phyloP scores from a whole-genome alignment of 2,888 invertebrate species.

The Thymelicus lineola region DNA sequence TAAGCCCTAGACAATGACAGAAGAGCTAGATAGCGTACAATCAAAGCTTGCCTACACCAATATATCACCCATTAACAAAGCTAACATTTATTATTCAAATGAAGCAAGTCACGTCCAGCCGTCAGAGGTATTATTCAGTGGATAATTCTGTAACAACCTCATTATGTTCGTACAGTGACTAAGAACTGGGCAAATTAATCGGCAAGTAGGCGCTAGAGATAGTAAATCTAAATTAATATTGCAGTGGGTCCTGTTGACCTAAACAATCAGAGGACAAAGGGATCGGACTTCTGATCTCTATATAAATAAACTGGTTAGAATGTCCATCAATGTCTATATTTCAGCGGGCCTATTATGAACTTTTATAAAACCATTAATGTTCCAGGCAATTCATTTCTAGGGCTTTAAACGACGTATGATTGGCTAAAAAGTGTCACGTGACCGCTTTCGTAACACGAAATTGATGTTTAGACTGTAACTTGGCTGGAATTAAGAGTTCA shows the following conservation, averaged over 20 bases:
- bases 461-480: too few relatives aligned
- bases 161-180: slow-evolving; percentile 51
- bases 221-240: slow-evolving; percentile 76
- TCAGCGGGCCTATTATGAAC: too few relatives aligned
- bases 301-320: neutral
- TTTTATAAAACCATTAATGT: too few relatives aligned
- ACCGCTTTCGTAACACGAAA: too few relatives aligned
- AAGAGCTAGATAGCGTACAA: slow-evolving; percentile 26
- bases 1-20: slow-evolving; percentile 14
- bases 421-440: too few relatives aligned
- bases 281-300: slow-evolving; percentile 51
- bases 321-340: too few relatives aligned
- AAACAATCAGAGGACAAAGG: slow-evolving; percentile 70
- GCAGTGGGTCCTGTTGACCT: slow-evolving; percentile 72
- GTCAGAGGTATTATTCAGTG: slow-evolving; percentile 50
- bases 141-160: slow-evolving; percentile 50
- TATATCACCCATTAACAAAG: slow-evolving; percentile 36
- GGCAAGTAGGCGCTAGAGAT: slow-evolving; percentile 57
- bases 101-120: slow-evolving; percentile 38
- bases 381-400: too few relatives aligned
- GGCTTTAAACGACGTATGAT: too few relatives aligned
- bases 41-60: slow-evolving; percentile 26
- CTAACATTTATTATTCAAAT: slow-evolving; percentile 39
- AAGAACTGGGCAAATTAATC: slow-evolving; percentile 58
- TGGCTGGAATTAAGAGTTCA: too few relatives aligned